Conservation (phyloP, 2,113 vertebrate genomes). For the Mesoclemmys tuberculata region DNA sequence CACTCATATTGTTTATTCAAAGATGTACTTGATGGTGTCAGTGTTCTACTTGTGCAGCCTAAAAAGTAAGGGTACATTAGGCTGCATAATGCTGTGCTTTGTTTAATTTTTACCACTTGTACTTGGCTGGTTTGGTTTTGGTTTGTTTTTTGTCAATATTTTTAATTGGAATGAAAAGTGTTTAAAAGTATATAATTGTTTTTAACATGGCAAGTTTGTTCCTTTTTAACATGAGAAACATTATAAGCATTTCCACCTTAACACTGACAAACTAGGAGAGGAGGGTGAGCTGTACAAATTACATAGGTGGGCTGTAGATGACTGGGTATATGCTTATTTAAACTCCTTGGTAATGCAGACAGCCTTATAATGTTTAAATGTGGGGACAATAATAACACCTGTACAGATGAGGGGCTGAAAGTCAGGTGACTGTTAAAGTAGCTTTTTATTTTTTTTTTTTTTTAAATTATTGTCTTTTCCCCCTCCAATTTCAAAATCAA, state of each 20-base stretch:
- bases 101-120: constrained; percentile 78
- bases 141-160: constrained; percentile 55
- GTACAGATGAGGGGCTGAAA: constrained; percentile 92
- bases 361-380: constrained; percentile 63
- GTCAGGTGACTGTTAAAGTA: constrained; percentile 85
- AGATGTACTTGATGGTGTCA: neutral
- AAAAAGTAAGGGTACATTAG: constrained; percentile 40
- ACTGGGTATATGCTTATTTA: constrained; percentile 50
- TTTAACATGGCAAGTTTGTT: constrained; percentile 42
- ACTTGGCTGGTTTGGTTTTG: constrained; percentile 55
- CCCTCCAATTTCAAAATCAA: constrained; percentile 33
- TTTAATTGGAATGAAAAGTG: constrained; percentile 60
- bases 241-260: constrained; percentile 51
- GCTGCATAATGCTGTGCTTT: constrained; percentile 83
- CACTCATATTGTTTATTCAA: neutral
- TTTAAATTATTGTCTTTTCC: constrained; percentile 30
- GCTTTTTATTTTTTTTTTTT: constrained; percentile 18
- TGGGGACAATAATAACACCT: constrained; percentile 51
- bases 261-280: neutral
- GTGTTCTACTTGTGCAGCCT: neutral
- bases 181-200: constrained; percentile 34
- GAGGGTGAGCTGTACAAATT: constrained; percentile 16
- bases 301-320: constrained; percentile 47
- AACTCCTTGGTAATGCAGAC: constrained; percentile 77
- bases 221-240: constrained; percentile 37